A percentile compares a stretch with the other conserved stretches of the same genome.
These are phyloP conservation scores for Syrmaticus mikado DNA, from an alignment of 2,113 vertebrate species.

Conservation along the genomic window DNA sequence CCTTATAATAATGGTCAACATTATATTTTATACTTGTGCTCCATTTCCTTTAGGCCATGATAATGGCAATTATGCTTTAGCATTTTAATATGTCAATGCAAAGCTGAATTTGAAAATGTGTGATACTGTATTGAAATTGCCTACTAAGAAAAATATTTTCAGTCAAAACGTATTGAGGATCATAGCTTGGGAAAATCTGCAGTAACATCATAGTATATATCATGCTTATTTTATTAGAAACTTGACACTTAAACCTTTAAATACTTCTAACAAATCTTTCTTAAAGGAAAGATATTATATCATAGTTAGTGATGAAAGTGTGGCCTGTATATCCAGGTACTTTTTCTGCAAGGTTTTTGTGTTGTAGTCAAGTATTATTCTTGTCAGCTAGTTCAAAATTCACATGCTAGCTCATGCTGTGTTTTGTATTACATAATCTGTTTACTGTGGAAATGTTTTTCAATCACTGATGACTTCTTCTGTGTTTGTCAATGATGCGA, in stretches of 20 bases:
- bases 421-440: neutral
- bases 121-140: neutral
- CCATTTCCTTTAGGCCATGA: neutral
- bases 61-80: neutral
- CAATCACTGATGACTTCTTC: neutral
- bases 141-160: neutral
- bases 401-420: neutral
- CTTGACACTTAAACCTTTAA: neutral
- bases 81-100: neutral
- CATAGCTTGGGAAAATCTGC: neutral
- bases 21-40: neutral
- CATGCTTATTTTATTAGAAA: neutral
- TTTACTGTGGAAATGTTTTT: neutral
- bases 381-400: neutral
- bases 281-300: neutral
- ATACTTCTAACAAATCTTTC: neutral
- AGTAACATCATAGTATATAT: neutral
- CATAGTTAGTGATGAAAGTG: neutral
- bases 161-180: neutral
- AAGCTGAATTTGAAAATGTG: neutral
- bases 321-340: neutral
- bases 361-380: neutral
- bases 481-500: neutral
- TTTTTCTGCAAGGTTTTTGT: neutral
- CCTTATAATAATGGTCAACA: neutral